Conservation (phyloP, 2,113 vertebrate species). For the Nannobrachium achirus region DNA sequence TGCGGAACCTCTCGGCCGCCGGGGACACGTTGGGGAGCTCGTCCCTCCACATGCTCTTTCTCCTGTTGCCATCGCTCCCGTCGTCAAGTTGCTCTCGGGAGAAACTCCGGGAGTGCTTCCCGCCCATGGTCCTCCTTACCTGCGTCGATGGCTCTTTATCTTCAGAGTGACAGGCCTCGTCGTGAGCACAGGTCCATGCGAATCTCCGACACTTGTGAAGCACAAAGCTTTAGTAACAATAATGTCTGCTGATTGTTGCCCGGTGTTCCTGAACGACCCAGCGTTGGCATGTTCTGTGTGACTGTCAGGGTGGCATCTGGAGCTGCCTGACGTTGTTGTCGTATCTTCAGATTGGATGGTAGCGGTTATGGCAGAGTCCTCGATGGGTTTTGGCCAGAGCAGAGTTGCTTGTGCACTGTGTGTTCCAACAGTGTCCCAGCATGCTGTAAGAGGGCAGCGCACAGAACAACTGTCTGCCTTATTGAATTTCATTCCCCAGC, state of each 20-base stretch:
- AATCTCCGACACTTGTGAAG: slow-evolving; percentile 17
- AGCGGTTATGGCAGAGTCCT: slow-evolving; percentile 11
- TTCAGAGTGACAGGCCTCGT: slow-evolving; percentile 1
- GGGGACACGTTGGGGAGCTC: slow-evolving; percentile 78
- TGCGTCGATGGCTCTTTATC: background rate
- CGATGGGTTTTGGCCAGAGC: slow-evolving; percentile 14
- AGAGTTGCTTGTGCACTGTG: background rate
- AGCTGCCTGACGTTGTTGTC: slow-evolving; percentile 10
- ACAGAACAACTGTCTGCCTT: slow-evolving; percentile 69
- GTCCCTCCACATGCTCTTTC: slow-evolving; percentile 35
- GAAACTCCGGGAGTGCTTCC: slow-evolving; percentile 70
- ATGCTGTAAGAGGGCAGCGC: slow-evolving; percentile 47
- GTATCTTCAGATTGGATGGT: slow-evolving; percentile 19
- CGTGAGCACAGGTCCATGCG: slow-evolving; percentile 29
- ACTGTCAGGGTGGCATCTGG: background rate
- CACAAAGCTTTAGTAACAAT: background rate
- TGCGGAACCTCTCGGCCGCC: slow-evolving; percentile 71
- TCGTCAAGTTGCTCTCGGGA: slow-evolving; percentile 71
- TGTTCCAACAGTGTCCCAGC: slow-evolving; percentile 11
- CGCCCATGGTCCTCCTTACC: slow-evolving; percentile 73
- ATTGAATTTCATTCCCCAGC: slow-evolving; percentile 83
- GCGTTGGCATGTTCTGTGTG: slow-evolving; percentile 26
- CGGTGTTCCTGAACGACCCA: slow-evolving; percentile 26
- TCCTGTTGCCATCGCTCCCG: slow-evolving; percentile 52
- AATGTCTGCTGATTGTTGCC: slow-evolving; percentile 31